Base-by-base conservation (phyloP, 2,113 vertebrate species). In the Mesoclemmys tuberculata region DNA sequence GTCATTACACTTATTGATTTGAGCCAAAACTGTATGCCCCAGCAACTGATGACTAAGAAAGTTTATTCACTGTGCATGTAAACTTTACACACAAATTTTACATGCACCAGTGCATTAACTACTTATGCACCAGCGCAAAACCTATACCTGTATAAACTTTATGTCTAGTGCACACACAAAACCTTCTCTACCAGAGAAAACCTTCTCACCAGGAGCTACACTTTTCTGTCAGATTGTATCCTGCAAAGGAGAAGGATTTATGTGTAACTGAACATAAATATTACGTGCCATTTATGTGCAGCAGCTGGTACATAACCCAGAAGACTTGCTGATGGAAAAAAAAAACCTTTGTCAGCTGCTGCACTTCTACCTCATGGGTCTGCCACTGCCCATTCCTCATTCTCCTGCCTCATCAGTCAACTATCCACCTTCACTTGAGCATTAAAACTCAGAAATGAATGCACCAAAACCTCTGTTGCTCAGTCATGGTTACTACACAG, bases 401-500 rank as follows among this genome's bases (percentile, higher is more conserved):
- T 21, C n/a, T 10, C 64, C 64, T 71, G n/a, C 64, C n/a, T 71
- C 64, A 71, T 71, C 64, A 71, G 19, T 71, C 64, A 71, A 38
- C 19, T 71, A 26, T 52, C 26, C 5, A n/a, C 29, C 10, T 35
- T 24, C 22, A 26, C 10, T n/a, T 9, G 71, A 0, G 2, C 41
- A 38, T 2, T 27, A 89, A 52, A 49, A 84, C 74, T 27, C 38
- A 56, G 13, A 56, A 13, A 80, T 6, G 48, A 61, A 4, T 48
- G 5, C 11, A 56, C 11, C 55, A 46, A 80, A 27, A 48, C 8
- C 31, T 78, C 4, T 4, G 4, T 24, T 58, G 3, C 61, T 82
- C 38, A 27, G 10, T 46, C 51, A 81, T 49, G 83, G 19, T 5
- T 87, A 10, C 12, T 46, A 1, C 5, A 54, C 2, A 56, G 26